A percentile compares a stretch with the other conserved stretches of the same genome.
These are phyloP conservation scores for Choristoneura fumiferana DNA, from an alignment of 1,140 invertebrate species.

Conservation along the genomic window DNA sequence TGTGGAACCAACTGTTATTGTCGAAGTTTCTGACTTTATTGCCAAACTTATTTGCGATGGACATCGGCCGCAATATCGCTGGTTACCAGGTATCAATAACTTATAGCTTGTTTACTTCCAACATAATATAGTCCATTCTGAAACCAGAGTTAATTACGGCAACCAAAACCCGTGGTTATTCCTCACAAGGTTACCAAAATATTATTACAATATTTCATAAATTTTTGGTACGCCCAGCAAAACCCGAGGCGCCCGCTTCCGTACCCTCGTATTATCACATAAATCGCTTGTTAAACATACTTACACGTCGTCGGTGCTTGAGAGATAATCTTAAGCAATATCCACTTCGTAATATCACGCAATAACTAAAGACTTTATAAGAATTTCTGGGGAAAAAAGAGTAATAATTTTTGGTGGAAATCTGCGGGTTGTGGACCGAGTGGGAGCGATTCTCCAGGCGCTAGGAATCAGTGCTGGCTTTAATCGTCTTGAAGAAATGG, in stretches of 20 bases:
- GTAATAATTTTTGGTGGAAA: constrained; percentile 7
- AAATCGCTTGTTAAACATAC: constrained; percentile 16
- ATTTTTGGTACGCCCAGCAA: not conserved
- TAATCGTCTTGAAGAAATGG: constrained; percentile 68
- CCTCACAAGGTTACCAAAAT: not conserved
- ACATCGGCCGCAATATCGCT: constrained; percentile 43
- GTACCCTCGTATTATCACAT: not conserved
- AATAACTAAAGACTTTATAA: not conserved
- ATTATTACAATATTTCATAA: constrained; percentile 1
- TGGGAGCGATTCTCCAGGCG: constrained; percentile 8
- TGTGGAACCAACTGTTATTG: constrained; percentile 48
- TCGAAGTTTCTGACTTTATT: constrained; percentile 70
- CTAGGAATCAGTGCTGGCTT: constrained; percentile 49
- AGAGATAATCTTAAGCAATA: constrained; percentile 16
- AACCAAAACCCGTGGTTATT: not conserved
- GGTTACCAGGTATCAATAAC: constrained; percentile 11
- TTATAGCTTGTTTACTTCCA: not conserved
- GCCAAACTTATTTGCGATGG: constrained; percentile 59
- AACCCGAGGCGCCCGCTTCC: constrained; percentile 1
- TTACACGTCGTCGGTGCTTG: not conserved
- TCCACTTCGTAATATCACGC: not conserved
- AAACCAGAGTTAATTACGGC: no score
- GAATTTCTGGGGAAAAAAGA: not conserved
- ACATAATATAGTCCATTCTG: not conserved
- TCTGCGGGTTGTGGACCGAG: not conserved